Evolutionary conservation across 30 jellyfish, hydroid and myxozoan species (phyloP), one percentile per base, ranked within the genome.

Genomic region (Cassiopea andromeda): DNA sequence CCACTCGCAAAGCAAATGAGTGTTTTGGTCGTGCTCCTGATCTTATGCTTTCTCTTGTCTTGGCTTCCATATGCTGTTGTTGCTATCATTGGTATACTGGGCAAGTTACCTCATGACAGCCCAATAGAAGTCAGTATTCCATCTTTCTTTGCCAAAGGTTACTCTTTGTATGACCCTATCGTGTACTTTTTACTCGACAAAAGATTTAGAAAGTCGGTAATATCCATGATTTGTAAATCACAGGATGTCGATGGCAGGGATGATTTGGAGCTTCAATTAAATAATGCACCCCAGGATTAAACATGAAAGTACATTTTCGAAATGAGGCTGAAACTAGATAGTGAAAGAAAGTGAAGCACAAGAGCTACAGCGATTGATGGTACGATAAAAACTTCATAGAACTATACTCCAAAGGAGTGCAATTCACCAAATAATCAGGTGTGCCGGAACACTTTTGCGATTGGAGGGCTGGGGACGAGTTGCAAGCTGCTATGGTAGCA

Each of bases 11-110:
- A 70, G 7, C 94, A 78, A 17, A 73, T 58, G 79, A 60, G 85
- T 43, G 49, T 76, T 4, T 54, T 77, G 13, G 90, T 87, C 60
- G 16, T 46, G 12, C 18, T 67, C 10, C 2, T 77, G 81, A 67
- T 87, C 13, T n/a, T 69, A 1, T 60, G 90, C 59, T 87, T 87
- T 71, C 48, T 73, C 49, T 44, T 47, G 66, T 2, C 94, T 13
- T 87, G 94, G 94, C 85, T 77, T 38, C 94, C 94, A 10, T 87
- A 87, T 48, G 94, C 94, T 7, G 45, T 75, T 27, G 90, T 87
- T 50, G 70, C 83, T 2, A 38, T 69, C 54, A 45, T 87, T 47
- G 89, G 80, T 17, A 46, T 87, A 16, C 18, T 50, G 5, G 49
- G 50, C 73, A 57, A 72, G 61, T 19, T 48, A 9, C 60, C 70